Percentiles rank a stretch among this genome's conserved stretches.
Conservation (phyloP, 2,888 invertebrate genomes). For the Plutella xylostella region DNA sequence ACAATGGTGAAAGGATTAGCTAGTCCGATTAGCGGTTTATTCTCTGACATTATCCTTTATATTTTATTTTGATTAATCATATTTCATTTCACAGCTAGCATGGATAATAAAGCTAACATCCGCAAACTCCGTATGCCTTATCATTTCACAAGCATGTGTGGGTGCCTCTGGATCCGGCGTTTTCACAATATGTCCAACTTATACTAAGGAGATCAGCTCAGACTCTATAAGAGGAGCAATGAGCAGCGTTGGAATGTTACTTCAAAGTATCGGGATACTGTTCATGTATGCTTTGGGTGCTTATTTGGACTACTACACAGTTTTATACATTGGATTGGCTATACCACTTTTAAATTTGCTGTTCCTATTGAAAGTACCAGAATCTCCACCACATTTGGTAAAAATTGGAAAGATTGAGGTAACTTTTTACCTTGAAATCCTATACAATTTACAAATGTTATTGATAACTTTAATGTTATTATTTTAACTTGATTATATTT, state of each 20-base stretch:
- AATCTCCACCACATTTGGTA: conserved; percentile 14
- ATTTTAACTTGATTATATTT: not conserved
- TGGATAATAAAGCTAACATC: conserved; percentile 17
- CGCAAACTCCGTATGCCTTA: conserved; percentile 12
- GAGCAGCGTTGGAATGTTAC: conserved; percentile 12
- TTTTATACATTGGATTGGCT: conserved; percentile 15
- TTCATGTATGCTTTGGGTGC: conserved; percentile 16
- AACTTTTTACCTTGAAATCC: not conserved
- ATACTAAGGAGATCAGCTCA: conserved; percentile 18
- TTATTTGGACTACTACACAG: conserved; percentile 15
- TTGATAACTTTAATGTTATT: too few species aligned
- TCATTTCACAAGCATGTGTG: conserved; percentile 11
- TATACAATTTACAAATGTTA: too few species aligned
- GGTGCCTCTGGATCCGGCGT: conserved; percentile 16
- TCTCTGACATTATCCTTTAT: too few species aligned
- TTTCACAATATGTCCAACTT: conserved; percentile 12
- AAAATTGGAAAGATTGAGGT: conserved; percentile 12
- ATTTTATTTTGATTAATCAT: too few species aligned
- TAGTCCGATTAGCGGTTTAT: too few species aligned
- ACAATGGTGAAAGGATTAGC: too few species aligned
- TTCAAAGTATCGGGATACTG: conserved; percentile 14
- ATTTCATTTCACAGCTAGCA: conserved; percentile 12
- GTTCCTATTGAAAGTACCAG: conserved; percentile 6
- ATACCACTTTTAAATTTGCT: conserved; percentile 10
- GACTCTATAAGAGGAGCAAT: conserved; percentile 16